Percentiles rank a stretch among this genome's conserved stretches.
phyloP scores from a whole-genome alignment of 1,140 invertebrate species.

The Elymnias hypermnestra region DNA sequence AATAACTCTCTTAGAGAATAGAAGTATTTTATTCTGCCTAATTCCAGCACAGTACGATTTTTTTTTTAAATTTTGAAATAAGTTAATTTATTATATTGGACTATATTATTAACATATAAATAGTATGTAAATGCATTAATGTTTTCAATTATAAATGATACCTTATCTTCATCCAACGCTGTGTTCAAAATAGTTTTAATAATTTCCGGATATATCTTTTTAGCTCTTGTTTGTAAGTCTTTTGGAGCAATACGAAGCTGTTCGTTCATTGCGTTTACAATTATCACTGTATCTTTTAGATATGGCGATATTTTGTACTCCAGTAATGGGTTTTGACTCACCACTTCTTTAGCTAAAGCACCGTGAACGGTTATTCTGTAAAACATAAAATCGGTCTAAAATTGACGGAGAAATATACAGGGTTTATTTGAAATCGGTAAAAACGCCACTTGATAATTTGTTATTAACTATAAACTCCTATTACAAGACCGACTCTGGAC shows the following conservation, averaged over 20 bases:
- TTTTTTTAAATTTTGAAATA: no score
- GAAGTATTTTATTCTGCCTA: no score
- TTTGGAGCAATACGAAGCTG: constrained; percentile 38
- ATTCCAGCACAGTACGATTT: no score
- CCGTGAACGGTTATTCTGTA: constrained; percentile 66
- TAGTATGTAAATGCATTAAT: background rate
- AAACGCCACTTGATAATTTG: no score
- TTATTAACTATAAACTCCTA: no score
- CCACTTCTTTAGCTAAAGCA: constrained; percentile 65
- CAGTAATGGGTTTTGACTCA: constrained; percentile 59
- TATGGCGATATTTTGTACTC: constrained; percentile 58
- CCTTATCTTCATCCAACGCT: constrained; percentile 61
- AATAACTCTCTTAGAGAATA: no score
- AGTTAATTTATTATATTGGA: no score
- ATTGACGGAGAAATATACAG: background rate
- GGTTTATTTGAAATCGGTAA: no score
- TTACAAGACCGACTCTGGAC: no score
- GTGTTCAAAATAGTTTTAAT: constrained; percentile 44
- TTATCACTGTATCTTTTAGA: constrained; percentile 38
- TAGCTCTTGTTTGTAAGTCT: constrained; percentile 30
- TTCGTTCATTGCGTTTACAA: constrained; percentile 44
- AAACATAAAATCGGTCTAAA: constrained; percentile 12
- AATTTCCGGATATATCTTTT: constrained; percentile 43
- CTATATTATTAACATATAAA: no score
- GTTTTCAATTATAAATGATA: constrained; percentile 21